phyloP scores from a whole-genome alignment of 2,113 vertebrate species.

The Podarcis raffonei region DNA sequence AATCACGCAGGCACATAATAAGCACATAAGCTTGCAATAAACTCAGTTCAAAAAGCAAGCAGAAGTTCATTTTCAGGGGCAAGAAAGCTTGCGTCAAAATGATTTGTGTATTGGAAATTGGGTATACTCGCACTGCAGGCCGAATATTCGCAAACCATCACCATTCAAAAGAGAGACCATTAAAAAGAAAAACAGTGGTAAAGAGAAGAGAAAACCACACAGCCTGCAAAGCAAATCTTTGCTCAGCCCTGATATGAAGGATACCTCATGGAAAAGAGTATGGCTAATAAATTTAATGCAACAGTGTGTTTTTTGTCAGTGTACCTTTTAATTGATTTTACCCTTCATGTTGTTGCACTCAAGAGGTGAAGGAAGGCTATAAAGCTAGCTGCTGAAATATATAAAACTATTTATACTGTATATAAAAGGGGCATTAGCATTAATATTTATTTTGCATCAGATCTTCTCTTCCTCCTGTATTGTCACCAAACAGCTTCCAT shows the following conservation, averaged over 20 bases:
- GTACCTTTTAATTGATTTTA: constrained; percentile 31
- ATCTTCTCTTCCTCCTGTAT: constrained; percentile 44
- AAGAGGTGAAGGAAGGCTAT: constrained; percentile 32
- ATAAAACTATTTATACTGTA: constrained; percentile 40
- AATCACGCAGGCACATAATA: too few relatives aligned
- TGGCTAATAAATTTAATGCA: constrained; percentile 31
- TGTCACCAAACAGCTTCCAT: constrained; percentile 38
- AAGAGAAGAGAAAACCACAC: background rate
- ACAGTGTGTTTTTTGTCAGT: constrained; percentile 42
- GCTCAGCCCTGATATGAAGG: background rate
- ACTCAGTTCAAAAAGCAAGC: background rate
- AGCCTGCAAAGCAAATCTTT: constrained; percentile 7
- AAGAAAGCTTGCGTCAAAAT: background rate
- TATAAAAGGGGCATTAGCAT: constrained; percentile 28
- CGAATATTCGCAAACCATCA: background rate
- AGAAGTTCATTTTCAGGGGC: background rate
- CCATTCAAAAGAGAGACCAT: background rate
- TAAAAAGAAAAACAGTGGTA: background rate
- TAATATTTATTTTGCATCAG: constrained; percentile 56
- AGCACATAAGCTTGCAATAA: background rate
- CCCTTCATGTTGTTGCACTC: constrained; percentile 20
- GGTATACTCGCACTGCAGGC: background rate
- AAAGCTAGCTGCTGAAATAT: constrained; percentile 38
- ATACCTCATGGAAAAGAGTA: background rate
- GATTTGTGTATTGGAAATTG: background rate